A percentile compares a stretch with the other conserved stretches of the same genome.
phyloP scores from a whole-genome alignment of 1,140 invertebrate genomes.

The Drosophila melanogaster region DNA sequence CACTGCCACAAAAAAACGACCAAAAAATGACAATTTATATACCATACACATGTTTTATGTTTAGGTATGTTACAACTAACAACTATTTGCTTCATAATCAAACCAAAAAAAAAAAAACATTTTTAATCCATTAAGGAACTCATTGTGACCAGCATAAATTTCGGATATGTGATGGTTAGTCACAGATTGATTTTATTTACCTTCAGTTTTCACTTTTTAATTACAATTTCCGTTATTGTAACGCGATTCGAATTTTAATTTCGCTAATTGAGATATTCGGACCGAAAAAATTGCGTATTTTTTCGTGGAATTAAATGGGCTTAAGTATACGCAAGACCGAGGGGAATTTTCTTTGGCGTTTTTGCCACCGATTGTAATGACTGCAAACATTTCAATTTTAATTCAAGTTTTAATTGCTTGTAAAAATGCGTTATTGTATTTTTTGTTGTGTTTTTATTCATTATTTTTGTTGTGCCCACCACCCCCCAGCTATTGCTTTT shows the following conservation, averaged over 20 bases:
- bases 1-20: background rate
- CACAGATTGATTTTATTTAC: background rate
- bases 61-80: too few relatives aligned
- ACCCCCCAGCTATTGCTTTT: conserved; percentile 22
- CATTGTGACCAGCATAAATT: background rate
- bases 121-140: background rate
- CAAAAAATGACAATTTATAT: too few relatives aligned
- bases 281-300: background rate
- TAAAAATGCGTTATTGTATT: conserved; percentile 61
- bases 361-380: conserved; percentile 14
- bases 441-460: background rate
- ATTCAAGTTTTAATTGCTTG: conserved; percentile 79
- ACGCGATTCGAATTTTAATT: conserved; percentile 3
- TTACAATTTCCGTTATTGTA: background rate
- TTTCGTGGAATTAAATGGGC: background rate
- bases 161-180: background rate
- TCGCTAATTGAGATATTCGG: background rate
- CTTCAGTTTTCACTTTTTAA: background rate
- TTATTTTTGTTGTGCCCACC: conserved; percentile 3
- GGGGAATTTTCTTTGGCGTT: background rate
- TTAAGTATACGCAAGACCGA: conserved; percentile 9
- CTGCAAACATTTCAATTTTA: conserved; percentile 64
- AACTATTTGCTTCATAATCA: too few relatives aligned
- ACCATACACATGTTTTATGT: too few relatives aligned
- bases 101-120: background rate